These are phyloP conservation scores for Polyommatus icarus DNA, from an alignment of 2,888 invertebrate genomes.

Conservation along the genomic window DNA sequence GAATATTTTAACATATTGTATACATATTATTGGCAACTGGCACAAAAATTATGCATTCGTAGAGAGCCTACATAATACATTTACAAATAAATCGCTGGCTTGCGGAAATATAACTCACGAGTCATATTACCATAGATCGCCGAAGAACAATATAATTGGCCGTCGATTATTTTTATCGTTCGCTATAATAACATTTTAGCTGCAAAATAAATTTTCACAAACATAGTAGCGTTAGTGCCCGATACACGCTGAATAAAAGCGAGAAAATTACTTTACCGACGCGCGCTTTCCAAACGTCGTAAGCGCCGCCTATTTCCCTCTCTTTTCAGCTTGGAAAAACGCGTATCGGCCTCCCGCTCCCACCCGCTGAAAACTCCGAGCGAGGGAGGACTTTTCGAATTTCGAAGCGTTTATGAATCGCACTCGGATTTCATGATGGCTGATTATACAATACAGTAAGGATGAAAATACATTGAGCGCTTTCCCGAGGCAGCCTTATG, in stretches of 20 bases:
- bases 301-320: slow-evolving; percentile 57
- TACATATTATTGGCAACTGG: background rate
- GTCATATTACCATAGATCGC: slow-evolving; percentile 21
- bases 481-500: slow-evolving; percentile 51
- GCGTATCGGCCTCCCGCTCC: slow-evolving; percentile 49
- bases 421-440: slow-evolving; percentile 77
- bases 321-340: slow-evolving; percentile 46
- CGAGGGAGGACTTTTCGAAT: slow-evolving; percentile 69
- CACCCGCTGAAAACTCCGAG: slow-evolving; percentile 54
- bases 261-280: slow-evolving; percentile 73
- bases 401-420: slow-evolving; percentile 63
- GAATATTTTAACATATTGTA: slow-evolving; percentile 30
- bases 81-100: background rate
- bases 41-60: background rate
- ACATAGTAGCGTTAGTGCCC: slow-evolving; percentile 56
- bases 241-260: slow-evolving; percentile 69
- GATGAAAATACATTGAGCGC: slow-evolving; percentile 63
- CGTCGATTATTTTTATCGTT: slow-evolving; percentile 46
- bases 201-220: slow-evolving; percentile 44
- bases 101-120: slow-evolving; percentile 20
- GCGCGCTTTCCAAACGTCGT: slow-evolving; percentile 52
- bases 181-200: slow-evolving; percentile 43
- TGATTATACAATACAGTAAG: slow-evolving; percentile 78
- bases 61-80: slow-evolving; percentile 1
- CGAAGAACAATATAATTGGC: slow-evolving; percentile 39